Base-by-base conservation (phyloP, 2,113 vertebrate species). In the Ceratotherium simum region DNA sequence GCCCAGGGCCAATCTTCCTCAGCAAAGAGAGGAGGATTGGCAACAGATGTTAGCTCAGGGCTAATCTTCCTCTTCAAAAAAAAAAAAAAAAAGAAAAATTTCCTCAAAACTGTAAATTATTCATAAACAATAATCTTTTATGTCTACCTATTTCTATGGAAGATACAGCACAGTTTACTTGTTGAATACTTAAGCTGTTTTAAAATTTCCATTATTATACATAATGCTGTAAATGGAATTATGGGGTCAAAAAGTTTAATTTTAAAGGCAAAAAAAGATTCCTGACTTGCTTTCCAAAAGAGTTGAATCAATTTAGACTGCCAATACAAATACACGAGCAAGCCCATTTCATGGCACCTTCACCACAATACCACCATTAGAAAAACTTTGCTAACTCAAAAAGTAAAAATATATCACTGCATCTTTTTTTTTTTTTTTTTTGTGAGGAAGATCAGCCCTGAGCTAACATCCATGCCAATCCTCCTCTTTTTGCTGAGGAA, bases 51-150 rank as follows among this genome's bases (percentile, higher is more conserved):
- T 42, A 42, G 42, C 42, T 42, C 42, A 42, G 42, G 42, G 42
- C 42, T 42, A 42, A 42, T 42, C 42, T 42, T 42, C 42, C 42
- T 42, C 42, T 42, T 42, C 42, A 42, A 42, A 42, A 42, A 42
- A 42, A 42, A 42, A 42, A 42, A 42, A 5, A 42, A 42, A 42
- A 42, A 42, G 39, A 42, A 42, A 42, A 42, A 93, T 64, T 85
- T 93, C 72, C 48, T 96, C 36, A 83, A 92, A 84, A 94, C 1
- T 97, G 16, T 64, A 84, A 90, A 94, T 64, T 97, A 54, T 93
- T 94, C 60, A 91, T 48, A 89, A 90, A 87, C 25, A 72, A 58
- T 2, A 78, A 31, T 65, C 86, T 91, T 97, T 36, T 91, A 62
- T 83, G 60, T 78, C 31, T 65, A 85, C n/a, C 9, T 90, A 85